These are phyloP conservation scores for Crocuta crocuta DNA, from an alignment of 2,113 vertebrate genomes.

Conservation along the genomic window DNA sequence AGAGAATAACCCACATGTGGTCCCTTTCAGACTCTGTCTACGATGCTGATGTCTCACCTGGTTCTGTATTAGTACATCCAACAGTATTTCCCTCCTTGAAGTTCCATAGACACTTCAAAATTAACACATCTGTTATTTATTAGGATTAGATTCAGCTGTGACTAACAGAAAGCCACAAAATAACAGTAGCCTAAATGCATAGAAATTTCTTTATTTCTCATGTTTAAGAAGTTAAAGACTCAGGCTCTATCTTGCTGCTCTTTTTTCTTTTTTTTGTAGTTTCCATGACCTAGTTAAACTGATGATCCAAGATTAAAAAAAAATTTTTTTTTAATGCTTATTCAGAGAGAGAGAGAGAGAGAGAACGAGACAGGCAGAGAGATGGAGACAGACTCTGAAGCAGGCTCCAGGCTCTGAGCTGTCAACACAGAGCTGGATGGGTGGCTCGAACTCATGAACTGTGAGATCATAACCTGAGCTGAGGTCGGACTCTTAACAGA, in stretches of 20 bases:
- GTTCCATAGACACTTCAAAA: background rate
- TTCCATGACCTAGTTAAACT: background rate
- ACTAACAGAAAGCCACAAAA: background rate
- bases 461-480: too few species aligned
- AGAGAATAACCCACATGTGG: background rate
- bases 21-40: background rate
- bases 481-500: too few species aligned
- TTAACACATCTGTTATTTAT: background rate
- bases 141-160: background rate
- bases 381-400: too few species aligned
- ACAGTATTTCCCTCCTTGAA: background rate
- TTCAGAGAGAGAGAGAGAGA: too few species aligned
- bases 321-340: too few species aligned
- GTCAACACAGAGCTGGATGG: too few species aligned
- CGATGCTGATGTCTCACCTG: background rate
- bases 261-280: background rate
- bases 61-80: background rate
- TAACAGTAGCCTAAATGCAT: background rate
- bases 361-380: too few species aligned
- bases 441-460: too few species aligned
- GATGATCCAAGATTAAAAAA: background rate
- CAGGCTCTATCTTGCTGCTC: background rate
- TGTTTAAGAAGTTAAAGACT: background rate
- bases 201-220: background rate
- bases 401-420: too few species aligned